These are phyloP conservation scores for Rynchops niger DNA, from an alignment of 2,113 vertebrate species.

Conservation along the genomic window DNA sequence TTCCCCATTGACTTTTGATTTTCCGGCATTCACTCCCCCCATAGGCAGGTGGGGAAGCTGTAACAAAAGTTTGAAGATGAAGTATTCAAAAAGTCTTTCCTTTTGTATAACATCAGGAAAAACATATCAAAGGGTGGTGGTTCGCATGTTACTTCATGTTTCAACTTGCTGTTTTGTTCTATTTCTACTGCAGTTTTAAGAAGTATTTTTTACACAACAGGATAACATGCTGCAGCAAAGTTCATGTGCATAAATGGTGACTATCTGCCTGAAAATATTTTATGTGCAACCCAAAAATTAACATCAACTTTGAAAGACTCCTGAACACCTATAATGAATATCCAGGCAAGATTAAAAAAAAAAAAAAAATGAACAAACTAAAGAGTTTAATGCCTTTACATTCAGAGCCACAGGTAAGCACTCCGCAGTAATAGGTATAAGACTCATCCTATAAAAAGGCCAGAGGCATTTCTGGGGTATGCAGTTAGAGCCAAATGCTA, in stretches of 20 bases:
- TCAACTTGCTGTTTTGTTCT: slow-evolving; percentile 25
- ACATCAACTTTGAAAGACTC: neutral
- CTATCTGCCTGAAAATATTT: neutral
- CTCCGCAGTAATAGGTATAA: neutral
- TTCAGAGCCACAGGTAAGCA: neutral
- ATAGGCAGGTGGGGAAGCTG: neutral
- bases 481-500: neutral
- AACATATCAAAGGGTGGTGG: slow-evolving; percentile 44
- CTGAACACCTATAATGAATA: neutral
- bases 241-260: neutral
- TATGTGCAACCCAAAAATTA: neutral
- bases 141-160: slow-evolving; percentile 20
- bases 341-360: neutral
- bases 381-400: neutral
- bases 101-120: neutral
- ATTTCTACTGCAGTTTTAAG: slow-evolving; percentile 17
- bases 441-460: neutral
- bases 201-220: neutral
- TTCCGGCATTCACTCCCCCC: neutral
- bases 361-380: neutral
- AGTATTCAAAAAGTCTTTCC: neutral
- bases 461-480: neutral
- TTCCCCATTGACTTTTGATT: neutral
- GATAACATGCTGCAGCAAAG: slow-evolving; percentile 11
- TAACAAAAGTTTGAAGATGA: neutral